Conservation (phyloP, 2,888 invertebrate species). For the Limnephilus marmoratus region DNA sequence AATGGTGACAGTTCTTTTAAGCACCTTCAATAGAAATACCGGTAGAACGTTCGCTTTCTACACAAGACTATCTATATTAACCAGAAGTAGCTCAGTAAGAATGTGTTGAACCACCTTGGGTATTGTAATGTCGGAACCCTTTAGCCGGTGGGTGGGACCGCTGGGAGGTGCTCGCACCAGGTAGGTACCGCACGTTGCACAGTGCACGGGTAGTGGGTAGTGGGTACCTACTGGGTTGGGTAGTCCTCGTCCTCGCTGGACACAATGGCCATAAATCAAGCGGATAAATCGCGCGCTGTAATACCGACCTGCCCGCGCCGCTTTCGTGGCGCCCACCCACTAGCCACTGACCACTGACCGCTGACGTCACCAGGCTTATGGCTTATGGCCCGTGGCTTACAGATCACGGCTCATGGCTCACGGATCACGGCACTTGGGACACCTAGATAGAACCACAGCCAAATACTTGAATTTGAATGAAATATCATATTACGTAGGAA, state of each 20-base stretch:
- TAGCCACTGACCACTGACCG: background rate
- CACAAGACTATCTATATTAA: no score
- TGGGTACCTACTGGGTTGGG: background rate
- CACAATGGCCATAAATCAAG: slow-evolving; percentile 55
- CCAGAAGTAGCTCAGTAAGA: background rate
- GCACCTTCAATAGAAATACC: no score
- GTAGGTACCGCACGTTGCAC: slow-evolving; percentile 31
- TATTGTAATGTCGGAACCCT: background rate
- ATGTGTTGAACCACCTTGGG: background rate
- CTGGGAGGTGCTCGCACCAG: background rate
- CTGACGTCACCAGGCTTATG: background rate
- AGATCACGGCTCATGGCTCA: no score
- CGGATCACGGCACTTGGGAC: background rate
- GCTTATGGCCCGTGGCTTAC: background rate
- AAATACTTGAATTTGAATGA: no score
- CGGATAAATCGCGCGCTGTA: slow-evolving; percentile 53
- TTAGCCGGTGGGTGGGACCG: background rate
- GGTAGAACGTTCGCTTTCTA: no score
- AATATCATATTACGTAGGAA: no score
- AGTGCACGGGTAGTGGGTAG: background rate
- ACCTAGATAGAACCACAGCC: background rate
- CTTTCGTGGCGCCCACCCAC: slow-evolving; percentile 22
- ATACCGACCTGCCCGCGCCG: slow-evolving; percentile 22
- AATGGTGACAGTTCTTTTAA: no score
- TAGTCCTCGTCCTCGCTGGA: background rate